Percentiles rank a stretch among this genome's conserved stretches.
phyloP scores from a whole-genome alignment of 2,888 invertebrate species.

The Thumatha senex region DNA sequence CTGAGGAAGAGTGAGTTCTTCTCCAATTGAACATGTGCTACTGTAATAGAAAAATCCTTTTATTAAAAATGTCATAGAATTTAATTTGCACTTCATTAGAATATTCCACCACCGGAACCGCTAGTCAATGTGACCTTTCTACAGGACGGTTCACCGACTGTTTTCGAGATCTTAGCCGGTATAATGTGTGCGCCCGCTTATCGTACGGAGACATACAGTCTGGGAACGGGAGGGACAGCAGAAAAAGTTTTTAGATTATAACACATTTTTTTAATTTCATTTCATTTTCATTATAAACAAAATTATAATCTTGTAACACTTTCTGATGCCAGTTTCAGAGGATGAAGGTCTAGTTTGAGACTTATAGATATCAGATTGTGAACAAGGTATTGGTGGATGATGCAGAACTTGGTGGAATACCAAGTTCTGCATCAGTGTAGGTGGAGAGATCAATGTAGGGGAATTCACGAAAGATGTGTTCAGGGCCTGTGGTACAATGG shows the following conservation, averaged over 20 bases:
- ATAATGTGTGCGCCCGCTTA: conserved; percentile 75
- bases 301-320: conserved; percentile 11
- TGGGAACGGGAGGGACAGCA: conserved; percentile 24
- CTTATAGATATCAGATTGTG: not conserved
- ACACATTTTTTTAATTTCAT: no score
- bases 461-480: conserved; percentile 90
- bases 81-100: conserved; percentile 10
- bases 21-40: no score
- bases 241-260: conserved; percentile 4
- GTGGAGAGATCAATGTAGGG: conserved; percentile 86
- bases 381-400: conserved; percentile 53
- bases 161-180: conserved; percentile 52
- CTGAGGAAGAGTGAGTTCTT: no score
- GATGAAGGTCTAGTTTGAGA: no score
- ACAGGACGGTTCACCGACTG: conserved; percentile 24
- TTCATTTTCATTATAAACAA: conserved; percentile 14
- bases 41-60: no score
- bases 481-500: conserved; percentile 89
- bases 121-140: conserved; percentile 32
- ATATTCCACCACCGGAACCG: conserved; percentile 8
- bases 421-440: conserved; percentile 93
- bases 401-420: conserved; percentile 89
- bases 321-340: not conserved
- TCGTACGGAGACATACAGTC: conserved; percentile 63
- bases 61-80: not conserved